A percentile compares a stretch with the other conserved stretches of the same genome.
Conservation (phyloP, 2,888 invertebrate species). For the Omphaloscelis lunosa region DNA sequence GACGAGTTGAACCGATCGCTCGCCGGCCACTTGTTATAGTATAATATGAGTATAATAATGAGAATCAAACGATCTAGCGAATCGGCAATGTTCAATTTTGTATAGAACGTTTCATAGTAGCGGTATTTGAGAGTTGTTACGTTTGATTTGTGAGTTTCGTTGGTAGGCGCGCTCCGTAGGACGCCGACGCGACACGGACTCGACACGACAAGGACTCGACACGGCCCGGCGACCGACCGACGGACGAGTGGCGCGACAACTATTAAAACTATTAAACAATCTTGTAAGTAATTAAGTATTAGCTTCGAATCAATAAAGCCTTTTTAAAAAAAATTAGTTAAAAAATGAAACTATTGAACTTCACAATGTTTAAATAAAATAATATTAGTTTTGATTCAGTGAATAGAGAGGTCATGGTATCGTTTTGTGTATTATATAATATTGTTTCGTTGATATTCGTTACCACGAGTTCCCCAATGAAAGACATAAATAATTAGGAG, state of each 20-base stretch:
- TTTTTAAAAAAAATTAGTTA: constrained; percentile 89
- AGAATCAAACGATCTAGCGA: constrained; percentile 86
- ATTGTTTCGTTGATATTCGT: constrained; percentile 89
- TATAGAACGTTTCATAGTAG: constrained; percentile 90
- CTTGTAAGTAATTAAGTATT: constrained; percentile 91
- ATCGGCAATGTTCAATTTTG: constrained; percentile 90
- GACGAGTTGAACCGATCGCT: constrained; percentile 81
- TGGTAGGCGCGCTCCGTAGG: constrained; percentile 74
- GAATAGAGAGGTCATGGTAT: constrained; percentile 86
- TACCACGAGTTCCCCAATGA: constrained; percentile 89
- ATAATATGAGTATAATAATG: constrained; percentile 72
- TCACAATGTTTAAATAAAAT: constrained; percentile 87
- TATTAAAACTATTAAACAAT: constrained; percentile 89
- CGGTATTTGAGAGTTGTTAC: constrained; percentile 89
- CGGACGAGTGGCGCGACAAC: constrained; percentile 79
- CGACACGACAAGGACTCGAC: constrained; percentile 53
- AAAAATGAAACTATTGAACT: constrained; percentile 88
- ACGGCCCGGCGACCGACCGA: constrained; percentile 56
- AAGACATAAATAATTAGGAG: constrained; percentile 89
- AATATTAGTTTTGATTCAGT: constrained; percentile 88
- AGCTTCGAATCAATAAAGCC: constrained; percentile 91
- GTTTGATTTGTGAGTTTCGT: constrained; percentile 86
- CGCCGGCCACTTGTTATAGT: constrained; percentile 88
- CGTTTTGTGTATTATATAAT: constrained; percentile 86
- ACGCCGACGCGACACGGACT: constrained; percentile 61